Evolutionary conservation across 2,888 invertebrate species (phyloP).

Genomic region (Hypolimnas misippus): DNA sequence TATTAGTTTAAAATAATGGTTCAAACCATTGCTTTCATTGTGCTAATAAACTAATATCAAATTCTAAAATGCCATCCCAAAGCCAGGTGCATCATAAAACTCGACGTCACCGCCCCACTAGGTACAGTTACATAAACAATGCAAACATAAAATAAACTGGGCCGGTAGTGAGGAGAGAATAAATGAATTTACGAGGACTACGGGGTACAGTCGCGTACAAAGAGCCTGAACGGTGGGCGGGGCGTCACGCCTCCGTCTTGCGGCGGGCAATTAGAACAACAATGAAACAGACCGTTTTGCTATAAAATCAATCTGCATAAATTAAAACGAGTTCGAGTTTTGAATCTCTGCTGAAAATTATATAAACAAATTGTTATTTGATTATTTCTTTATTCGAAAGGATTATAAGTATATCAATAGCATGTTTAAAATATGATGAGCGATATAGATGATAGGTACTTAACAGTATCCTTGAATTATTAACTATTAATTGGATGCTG

Average conservation of each 20-base stretch:
- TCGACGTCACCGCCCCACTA: slow-evolving; percentile 29
- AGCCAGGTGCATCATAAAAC: slow-evolving; percentile 29
- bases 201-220: slow-evolving; percentile 64
- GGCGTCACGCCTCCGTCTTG: slow-evolving; percentile 71
- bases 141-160: slow-evolving; percentile 65
- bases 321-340: slow-evolving; percentile 43
- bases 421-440: too few relatives aligned
- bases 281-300: slow-evolving; percentile 62
- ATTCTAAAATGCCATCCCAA: not conserved
- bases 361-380: slow-evolving; percentile 31
- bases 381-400: too few relatives aligned
- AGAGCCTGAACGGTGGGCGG: slow-evolving; percentile 70
- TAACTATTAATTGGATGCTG: too few relatives aligned
- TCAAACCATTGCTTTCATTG: not conserved
- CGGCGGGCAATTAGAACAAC: slow-evolving; percentile 66
- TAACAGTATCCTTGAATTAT: too few relatives aligned
- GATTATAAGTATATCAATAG: too few relatives aligned
- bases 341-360: slow-evolving; percentile 37
- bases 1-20: too few relatives aligned
- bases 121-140: slow-evolving; percentile 73
- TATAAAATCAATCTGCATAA: slow-evolving; percentile 70
- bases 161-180: slow-evolving; percentile 56
- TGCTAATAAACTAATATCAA: slow-evolving; percentile 2
- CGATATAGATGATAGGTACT: too few relatives aligned
- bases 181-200: slow-evolving; percentile 53